Evolutionary conservation across 92 coral and sea anemone species (phyloP).

Genomic region (Ricordea florida): DNA sequence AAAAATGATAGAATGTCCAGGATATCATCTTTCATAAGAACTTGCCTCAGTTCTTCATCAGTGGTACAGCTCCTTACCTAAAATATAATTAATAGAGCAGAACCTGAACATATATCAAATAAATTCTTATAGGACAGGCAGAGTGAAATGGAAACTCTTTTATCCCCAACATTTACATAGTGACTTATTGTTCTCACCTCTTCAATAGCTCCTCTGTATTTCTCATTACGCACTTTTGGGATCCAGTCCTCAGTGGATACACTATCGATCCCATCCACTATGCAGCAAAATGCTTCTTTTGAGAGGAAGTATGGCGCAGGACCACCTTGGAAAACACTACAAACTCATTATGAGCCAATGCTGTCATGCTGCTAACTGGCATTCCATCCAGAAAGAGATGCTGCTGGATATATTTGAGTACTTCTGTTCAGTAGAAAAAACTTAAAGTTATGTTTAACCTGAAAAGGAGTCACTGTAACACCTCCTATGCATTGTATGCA

Average conservation of each 20-base stretch:
- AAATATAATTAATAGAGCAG: slow-evolving; percentile 25
- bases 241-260: slow-evolving; percentile 36
- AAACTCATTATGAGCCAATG: slow-evolving; percentile 68
- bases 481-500: background rate
- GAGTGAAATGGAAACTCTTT: background rate
- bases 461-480: background rate
- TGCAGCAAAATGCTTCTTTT: slow-evolving; percentile 45
- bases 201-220: slow-evolving; percentile 37
- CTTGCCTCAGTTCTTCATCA: slow-evolving; percentile 45
- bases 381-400: slow-evolving; percentile 42
- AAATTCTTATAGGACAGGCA: background rate
- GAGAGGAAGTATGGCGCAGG: slow-evolving; percentile 72
- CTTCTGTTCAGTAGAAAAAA: slow-evolving; percentile 4
- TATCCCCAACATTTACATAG: background rate
- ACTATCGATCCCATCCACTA: slow-evolving; percentile 67
- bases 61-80: slow-evolving; percentile 54
- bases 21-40: slow-evolving; percentile 55
- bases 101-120: background rate
- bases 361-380: slow-evolving; percentile 59
- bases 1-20: slow-evolving; percentile 48
- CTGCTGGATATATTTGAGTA: background rate
- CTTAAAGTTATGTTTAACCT: background rate
- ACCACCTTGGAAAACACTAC: slow-evolving; percentile 62
- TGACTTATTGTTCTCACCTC: slow-evolving; percentile 34
- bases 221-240: slow-evolving; percentile 41